phyloP scores from a whole-genome alignment of 2,113 vertebrate genomes.

The Tringa solitaria region DNA sequence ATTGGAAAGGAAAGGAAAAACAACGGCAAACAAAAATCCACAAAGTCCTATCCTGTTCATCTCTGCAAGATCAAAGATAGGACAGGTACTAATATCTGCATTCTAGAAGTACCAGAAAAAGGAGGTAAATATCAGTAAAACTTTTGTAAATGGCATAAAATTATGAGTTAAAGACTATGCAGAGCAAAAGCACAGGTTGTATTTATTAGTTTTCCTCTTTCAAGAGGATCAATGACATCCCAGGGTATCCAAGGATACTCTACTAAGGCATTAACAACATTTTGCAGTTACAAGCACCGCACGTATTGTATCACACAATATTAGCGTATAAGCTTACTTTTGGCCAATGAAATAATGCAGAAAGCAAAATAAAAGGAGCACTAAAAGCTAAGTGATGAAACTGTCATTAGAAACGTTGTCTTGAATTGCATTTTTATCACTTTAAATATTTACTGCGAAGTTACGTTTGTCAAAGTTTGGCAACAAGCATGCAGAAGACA shows the following conservation, averaged over 20 bases:
- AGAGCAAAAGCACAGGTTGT: not conserved
- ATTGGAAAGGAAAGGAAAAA: not conserved
- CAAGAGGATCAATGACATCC: not conserved
- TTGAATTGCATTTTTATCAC: not conserved
- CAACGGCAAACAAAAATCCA: not conserved
- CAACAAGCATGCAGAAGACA: not conserved
- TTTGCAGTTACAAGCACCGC: not conserved
- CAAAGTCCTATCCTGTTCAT: not conserved
- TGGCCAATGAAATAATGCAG: not conserved
- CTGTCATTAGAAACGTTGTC: not conserved
- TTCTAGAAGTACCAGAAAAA: not conserved
- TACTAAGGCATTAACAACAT: not conserved
- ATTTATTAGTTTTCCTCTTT: not conserved
- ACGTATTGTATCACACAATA: not conserved
- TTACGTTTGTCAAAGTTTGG: not conserved
- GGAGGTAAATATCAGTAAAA: not conserved
- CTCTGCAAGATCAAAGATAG: not conserved
- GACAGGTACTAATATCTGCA: not conserved
- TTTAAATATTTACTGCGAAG: not conserved
- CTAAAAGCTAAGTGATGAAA: not conserved
- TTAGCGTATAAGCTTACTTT: not conserved
- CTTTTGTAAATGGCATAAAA: not conserved
- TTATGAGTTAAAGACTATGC: not conserved
- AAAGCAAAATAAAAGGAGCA: slow-evolving; percentile 1
- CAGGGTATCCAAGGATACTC: not conserved